Percentiles rank a stretch among this genome's conserved stretches.
Evolutionary conservation across 2,797 vertebrate species (phyloP).

Genomic region (Erethizon dorsatum): DNA sequence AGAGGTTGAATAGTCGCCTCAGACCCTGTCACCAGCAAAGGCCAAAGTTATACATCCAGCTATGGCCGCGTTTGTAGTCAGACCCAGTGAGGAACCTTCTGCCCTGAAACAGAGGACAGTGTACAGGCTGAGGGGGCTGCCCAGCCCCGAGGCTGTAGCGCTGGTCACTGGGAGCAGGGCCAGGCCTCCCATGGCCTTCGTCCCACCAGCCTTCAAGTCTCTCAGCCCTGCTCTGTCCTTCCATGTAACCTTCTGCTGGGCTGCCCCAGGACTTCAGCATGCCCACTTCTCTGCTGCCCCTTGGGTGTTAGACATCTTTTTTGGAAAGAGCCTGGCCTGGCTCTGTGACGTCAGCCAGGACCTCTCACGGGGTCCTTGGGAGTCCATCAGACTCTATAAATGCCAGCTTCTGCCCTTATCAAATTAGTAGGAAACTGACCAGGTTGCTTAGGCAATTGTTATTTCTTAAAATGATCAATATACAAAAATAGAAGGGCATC

Average conservation of each 20-base stretch:
- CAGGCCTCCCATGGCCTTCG: background rate
- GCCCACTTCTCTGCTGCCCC: background rate
- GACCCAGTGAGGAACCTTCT: background rate
- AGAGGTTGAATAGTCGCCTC: background rate
- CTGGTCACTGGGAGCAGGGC: background rate
- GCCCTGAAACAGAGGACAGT: background rate
- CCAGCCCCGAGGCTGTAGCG: background rate
- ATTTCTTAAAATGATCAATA: slow-evolving; percentile 65
- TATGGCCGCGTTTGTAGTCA: background rate
- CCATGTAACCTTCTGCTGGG: background rate
- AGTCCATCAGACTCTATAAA: background rate
- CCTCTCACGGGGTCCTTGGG: background rate
- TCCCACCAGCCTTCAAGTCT: background rate
- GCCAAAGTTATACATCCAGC: background rate
- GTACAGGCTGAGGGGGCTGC: background rate
- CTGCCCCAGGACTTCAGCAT: background rate
- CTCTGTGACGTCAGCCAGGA: background rate
- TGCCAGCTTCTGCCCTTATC: background rate
- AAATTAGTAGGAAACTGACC: slow-evolving; percentile 47
- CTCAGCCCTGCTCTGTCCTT: background rate
- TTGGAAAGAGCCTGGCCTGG: background rate
- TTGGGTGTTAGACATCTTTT: background rate
- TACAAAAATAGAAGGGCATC: slow-evolving; percentile 67
- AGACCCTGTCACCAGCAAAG: background rate
- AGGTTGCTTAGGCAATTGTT: slow-evolving; percentile 50